Conservation (phyloP, 2,888 invertebrate species). For the Platycheirus albimanus region DNA sequence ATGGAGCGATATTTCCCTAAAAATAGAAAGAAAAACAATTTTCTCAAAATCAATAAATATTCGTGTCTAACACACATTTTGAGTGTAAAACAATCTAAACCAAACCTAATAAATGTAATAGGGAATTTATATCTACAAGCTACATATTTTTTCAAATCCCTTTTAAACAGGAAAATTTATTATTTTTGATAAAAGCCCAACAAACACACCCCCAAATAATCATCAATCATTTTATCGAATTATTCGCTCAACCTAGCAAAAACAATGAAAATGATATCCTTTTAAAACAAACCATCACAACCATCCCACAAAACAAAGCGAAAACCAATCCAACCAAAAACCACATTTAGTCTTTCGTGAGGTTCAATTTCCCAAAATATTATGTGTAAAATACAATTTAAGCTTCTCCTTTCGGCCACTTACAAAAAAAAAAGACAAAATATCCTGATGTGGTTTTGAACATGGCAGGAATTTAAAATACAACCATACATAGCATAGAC, state of each 20-base stretch:
- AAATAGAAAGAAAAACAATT: too few species aligned
- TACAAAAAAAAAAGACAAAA: slow-evolving; percentile 18
- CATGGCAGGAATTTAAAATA: slow-evolving; percentile 65
- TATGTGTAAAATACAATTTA: slow-evolving; percentile 14
- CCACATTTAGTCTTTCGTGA: slow-evolving; percentile 16
- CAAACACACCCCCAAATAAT: neutral
- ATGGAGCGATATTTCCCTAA: too few species aligned
- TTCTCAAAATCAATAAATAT: too few species aligned
- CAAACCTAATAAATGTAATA: too few species aligned
- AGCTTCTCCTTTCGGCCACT: too few species aligned
- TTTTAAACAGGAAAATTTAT: too few species aligned
- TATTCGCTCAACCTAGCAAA: neutral
- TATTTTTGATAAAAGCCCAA: neutral
- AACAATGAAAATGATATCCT: neutral
- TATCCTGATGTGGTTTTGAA: slow-evolving; percentile 47
- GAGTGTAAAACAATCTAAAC: too few species aligned
- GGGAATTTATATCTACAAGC: too few species aligned
- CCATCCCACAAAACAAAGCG: neutral
- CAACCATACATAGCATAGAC: neutral
- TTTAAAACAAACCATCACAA: neutral
- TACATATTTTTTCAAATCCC: too few species aligned
- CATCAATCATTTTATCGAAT: slow-evolving; percentile 2
- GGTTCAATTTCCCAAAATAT: neutral
- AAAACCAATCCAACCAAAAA: slow-evolving; percentile 14
- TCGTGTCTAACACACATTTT: too few species aligned